Base-by-base conservation (phyloP, 2,888 invertebrate genomes). In the Caenorhabditis japonica region DNA sequence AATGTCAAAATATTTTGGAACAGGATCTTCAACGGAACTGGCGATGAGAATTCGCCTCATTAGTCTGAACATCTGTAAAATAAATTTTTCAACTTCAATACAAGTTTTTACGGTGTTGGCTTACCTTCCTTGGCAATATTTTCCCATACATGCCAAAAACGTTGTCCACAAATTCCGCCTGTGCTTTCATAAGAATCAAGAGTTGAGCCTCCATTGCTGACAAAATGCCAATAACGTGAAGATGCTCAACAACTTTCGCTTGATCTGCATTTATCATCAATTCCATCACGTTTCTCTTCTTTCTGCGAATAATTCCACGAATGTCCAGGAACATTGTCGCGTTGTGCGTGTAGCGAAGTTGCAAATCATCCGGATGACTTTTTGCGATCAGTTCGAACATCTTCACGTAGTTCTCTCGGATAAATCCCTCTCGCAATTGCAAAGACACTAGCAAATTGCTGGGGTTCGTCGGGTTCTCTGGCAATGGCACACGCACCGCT, bases 141-240 rank as follows among this genome's bases (percentile, higher is more conserved):
- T 21, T 33, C 30, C 64, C 64, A n/a, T 43, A 64, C 34, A 64
- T 41, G 21, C 64, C 64, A 10, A 41, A 10, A 8, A 34, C 27
- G 4, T 49, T 41, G 19, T 64, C 56, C 8, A 47, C 21, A 17
- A 23, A 55, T 0, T 30, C 23, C 13, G 56, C 47, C 19, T 15
- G 27, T 3, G 34, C 23, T 27, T 23, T 55, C n/a, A 56, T 47
- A 21, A 64, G n/a, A 15, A 64, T 13, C 4, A 64, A 27, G n/a
- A 64, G 25, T 4, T 43, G 21, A 13, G 56, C 34, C n/a, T 64
- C 64, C 1, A 64, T 41, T 1, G 49, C 4, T 0, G 49, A n/a
- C 19, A 64, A 3, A 0, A 34, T 27, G 0, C 23, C 43, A 4
- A 64, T 30, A 5, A 64, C 13, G 13, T 34, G 21, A 7, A 53